phyloP scores from a whole-genome alignment of 2,888 invertebrate species.

The Eupithecia insigniata region DNA sequence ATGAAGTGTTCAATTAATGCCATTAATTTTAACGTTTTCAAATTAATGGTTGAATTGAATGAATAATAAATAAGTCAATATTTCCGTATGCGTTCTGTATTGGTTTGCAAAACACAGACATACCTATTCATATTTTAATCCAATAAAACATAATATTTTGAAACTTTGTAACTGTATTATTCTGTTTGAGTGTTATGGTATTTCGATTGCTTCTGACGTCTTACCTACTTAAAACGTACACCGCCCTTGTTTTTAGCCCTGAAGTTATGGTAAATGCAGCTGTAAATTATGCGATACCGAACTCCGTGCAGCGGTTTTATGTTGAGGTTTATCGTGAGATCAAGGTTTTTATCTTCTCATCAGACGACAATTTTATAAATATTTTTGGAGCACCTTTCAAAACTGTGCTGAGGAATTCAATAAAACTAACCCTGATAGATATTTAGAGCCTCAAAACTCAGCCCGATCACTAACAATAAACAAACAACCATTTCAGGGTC shows the following conservation, averaged over 20 bases:
- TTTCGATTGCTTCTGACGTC: neutral
- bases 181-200: neutral
- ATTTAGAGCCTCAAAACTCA: conserved; percentile 47
- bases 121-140: neutral
- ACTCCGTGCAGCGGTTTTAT: conserved; percentile 13
- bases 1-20: too few relatives aligned
- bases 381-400: neutral
- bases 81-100: neutral
- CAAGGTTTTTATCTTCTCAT: neutral
- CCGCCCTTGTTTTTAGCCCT: conserved; percentile 5
- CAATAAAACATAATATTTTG: neutral
- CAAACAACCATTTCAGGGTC: conserved; percentile 52
- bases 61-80: neutral
- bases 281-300: conserved; percentile 22
- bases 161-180: neutral
- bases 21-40: neutral
- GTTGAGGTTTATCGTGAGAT: conserved; percentile 14
- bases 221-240: neutral
- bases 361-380: neutral
- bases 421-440: conserved; percentile 43
- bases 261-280: conserved; percentile 22
- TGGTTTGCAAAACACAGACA: too few relatives aligned
- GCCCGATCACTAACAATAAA: conserved; percentile 48
- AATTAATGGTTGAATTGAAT: neutral
- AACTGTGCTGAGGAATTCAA: neutral